A percentile compares a stretch with the other conserved stretches of the same genome.
These are phyloP conservation scores for Psammodynastes pulverulentus DNA, from an alignment of 2,113 vertebrate genomes.

Conservation along the genomic window DNA sequence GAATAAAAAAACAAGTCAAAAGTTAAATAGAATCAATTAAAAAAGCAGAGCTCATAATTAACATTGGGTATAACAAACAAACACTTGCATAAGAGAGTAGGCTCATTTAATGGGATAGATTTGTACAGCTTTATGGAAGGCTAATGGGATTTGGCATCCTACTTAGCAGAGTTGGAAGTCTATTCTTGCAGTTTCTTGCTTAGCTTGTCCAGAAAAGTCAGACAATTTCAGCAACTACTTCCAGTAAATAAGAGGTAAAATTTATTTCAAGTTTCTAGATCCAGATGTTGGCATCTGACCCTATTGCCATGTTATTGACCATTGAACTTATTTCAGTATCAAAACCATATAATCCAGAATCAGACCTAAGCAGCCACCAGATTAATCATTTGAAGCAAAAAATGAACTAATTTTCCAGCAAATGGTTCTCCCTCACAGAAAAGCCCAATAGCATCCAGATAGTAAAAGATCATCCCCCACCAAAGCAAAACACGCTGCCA, in stretches of 20 bases:
- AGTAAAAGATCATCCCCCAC: neutral
- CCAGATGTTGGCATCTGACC: neutral
- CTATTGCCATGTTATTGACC: neutral
- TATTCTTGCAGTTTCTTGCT: neutral
- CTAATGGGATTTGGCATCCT: neutral
- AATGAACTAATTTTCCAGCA: neutral
- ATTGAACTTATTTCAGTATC: neutral
- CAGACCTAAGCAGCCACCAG: neutral
- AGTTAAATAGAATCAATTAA: neutral
- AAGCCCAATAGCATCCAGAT: neutral
- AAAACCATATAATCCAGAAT: neutral
- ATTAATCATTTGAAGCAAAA: neutral
- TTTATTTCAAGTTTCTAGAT: neutral
- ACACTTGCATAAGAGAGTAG: neutral
- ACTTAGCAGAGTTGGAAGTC: neutral
- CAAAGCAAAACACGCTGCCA: neutral
- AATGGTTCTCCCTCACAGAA: neutral
- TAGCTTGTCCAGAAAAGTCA: neutral
- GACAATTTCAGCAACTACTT: neutral
- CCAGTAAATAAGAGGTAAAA: neutral
- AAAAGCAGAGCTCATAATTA: neutral
- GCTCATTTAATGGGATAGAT: neutral
- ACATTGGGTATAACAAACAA: neutral
- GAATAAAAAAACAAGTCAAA: neutral
- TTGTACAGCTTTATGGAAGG: neutral